Base-by-base conservation (phyloP, 2,113 vertebrate genomes). In the Pristiophorus japonicus region DNA sequence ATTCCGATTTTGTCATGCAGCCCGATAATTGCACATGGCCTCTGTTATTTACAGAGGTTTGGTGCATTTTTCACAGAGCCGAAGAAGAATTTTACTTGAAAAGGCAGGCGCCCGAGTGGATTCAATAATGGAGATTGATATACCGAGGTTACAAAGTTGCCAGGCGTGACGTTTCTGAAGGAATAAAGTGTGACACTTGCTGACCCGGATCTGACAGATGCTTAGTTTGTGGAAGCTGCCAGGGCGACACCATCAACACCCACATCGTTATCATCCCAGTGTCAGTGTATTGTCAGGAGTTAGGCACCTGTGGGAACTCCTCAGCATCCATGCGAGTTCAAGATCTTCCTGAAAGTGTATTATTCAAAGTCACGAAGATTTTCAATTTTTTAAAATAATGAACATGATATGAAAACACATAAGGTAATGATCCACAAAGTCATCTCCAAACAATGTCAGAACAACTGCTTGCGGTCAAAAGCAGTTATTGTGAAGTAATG, bases 141-240 rank as follows among this genome's bases (percentile, higher is more conserved):
- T 59, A 90, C 27, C 12, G 27, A 90, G 87, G 27, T 90, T 90
- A 90, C 30, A 59, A 90, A 51, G 24, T 87, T 87, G 47, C 84
- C 84, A 87, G 84, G 27, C 87, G 0, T 88, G 51, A 88, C 11
- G 47, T 34, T 59, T 88, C 85, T 90, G 51, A 90, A 90, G 12
- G 51, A 90, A 55, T 90, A 34, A 90, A 34, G 51, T 59, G 51
- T 30, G 51, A 14, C 51, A 34, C 59, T 90, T 34, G 84, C 47
- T 87, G 84, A 87, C 84, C 84, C 84, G 51, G 84, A 87, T 87
- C 84, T 87, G 84, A 87, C 84, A 87, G 84, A 51, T 87, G 84
- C 84, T 87, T 87, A 51, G 45, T 45, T 24, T 51, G 84, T 87
- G 47, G 47, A 22, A 87, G 45, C 47, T 24, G 47, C 84, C 20